phyloP scores from a whole-genome alignment of 2,797 vertebrate species.

The Eutrigla gurnardus region DNA sequence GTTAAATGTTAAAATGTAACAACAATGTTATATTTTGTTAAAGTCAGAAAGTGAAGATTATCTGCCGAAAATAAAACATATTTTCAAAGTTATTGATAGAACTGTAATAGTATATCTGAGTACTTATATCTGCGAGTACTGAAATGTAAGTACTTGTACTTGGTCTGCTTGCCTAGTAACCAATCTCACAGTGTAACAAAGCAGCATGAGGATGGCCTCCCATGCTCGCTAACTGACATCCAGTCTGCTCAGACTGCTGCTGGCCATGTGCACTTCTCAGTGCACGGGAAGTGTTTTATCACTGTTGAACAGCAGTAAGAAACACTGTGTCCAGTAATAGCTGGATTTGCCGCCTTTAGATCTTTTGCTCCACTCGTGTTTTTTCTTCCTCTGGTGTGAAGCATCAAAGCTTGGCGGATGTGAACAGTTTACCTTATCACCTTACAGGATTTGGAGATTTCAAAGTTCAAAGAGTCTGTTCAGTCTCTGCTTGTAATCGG shows the following conservation, averaged over 20 bases:
- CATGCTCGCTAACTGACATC: neutral
- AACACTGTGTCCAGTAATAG: conserved; percentile 37
- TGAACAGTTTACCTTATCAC: conserved; percentile 48
- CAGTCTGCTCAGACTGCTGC: conserved; percentile 13
- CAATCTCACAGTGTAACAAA: neutral
- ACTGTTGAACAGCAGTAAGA: conserved; percentile 34
- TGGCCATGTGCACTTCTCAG: conserved; percentile 13
- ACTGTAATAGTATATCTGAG: too few species aligned
- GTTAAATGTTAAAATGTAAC: too few species aligned
- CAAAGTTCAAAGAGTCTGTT: conserved; percentile 40
- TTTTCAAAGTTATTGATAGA: too few species aligned
- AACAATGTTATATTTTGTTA: too few species aligned
- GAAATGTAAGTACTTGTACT: too few species aligned
- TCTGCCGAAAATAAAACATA: too few species aligned
- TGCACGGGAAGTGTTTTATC: conserved; percentile 46
- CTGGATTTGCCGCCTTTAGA: conserved; percentile 35
- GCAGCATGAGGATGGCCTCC: neutral
- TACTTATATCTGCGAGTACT: too few species aligned
- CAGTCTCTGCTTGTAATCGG: conserved; percentile 1
- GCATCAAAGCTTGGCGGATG: conserved; percentile 42
- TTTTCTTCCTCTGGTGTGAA: conserved; percentile 31
- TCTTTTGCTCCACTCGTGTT: conserved; percentile 30
- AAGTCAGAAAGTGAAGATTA: too few species aligned
- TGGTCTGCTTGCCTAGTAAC: too few species aligned
- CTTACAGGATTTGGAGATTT: conserved; percentile 45